Evolutionary conservation across 2,888 invertebrate species (phyloP).

Genomic region (Stenchaetothrips biformis): DNA sequence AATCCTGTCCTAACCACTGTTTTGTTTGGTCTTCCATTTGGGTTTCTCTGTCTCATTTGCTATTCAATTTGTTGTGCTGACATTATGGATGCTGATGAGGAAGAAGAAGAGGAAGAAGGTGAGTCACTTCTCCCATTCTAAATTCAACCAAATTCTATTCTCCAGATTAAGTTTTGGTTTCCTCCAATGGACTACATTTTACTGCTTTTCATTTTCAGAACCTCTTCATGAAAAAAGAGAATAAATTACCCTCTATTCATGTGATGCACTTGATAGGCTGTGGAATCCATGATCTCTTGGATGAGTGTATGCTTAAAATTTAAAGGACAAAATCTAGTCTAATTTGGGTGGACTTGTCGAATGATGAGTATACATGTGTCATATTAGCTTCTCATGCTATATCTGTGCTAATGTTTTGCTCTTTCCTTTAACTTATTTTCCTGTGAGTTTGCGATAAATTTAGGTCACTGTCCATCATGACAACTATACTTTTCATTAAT

Average conservation of each 20-base stretch:
- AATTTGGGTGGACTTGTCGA: not conserved
- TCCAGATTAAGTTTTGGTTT: not conserved
- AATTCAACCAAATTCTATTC: not conserved
- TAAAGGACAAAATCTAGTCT: not conserved
- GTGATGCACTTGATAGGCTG: slow-evolving; percentile 9
- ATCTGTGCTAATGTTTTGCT: no score
- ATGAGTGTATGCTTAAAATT: not conserved
- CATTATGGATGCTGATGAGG: slow-evolving; percentile 85
- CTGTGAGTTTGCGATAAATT: no score
- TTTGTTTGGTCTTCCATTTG: slow-evolving; percentile 88
- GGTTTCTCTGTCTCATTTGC: slow-evolving; percentile 88
- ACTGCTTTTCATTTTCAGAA: slow-evolving; percentile 46
- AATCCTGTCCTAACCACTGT: slow-evolving; percentile 91
- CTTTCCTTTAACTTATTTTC: no score
- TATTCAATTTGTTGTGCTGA: slow-evolving; percentile 96
- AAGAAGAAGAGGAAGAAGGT: slow-evolving; percentile 57
- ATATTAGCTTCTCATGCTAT: no score
- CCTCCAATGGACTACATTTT: not conserved
- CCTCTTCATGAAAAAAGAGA: slow-evolving; percentile 51
- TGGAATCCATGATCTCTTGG: slow-evolving; percentile 5
- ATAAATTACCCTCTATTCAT: slow-evolving; percentile 39
- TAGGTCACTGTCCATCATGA: no score
- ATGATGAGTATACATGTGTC: no score
- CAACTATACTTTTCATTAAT: no score
- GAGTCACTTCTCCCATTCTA: slow-evolving; percentile 32